Percentiles rank a stretch among this genome's conserved stretches.
Conservation (phyloP, 2,797 vertebrate species). For the Choloepus didactylus region DNA sequence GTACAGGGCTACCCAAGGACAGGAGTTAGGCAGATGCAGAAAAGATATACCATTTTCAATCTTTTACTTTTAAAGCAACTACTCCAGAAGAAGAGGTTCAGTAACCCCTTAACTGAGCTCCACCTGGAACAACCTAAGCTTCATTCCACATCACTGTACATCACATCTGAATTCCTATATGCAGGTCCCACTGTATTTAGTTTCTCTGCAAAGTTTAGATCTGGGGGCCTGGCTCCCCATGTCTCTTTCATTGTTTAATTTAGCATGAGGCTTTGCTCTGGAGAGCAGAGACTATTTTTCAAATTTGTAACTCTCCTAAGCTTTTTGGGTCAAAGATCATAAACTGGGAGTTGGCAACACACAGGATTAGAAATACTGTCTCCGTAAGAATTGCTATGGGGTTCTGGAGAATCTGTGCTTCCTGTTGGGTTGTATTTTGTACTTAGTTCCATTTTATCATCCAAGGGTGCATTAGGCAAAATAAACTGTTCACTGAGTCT, state of each 20-base stretch:
- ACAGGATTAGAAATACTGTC: not conserved
- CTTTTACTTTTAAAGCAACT: slow-evolving; percentile 57
- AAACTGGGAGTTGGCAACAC: slow-evolving; percentile 43
- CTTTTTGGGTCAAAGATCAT: slow-evolving; percentile 56
- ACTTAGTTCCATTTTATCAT: slow-evolving; percentile 41
- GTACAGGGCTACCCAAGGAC: not conserved
- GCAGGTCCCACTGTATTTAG: not conserved
- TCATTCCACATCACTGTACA: not conserved
- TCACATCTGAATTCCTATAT: not conserved
- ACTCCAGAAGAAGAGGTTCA: not conserved
- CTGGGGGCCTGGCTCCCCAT: not conserved
- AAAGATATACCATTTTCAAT: not conserved
- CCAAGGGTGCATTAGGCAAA: not conserved
- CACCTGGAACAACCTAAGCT: not conserved
- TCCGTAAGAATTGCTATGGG: slow-evolving; percentile 6
- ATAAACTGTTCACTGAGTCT: slow-evolving; percentile 63
- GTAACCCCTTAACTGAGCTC: slow-evolving; percentile 27
- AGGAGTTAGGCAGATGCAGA: not conserved
- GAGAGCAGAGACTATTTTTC: slow-evolving; percentile 36
- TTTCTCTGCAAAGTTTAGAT: slow-evolving; percentile 40
- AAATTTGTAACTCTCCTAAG: slow-evolving; percentile 42
- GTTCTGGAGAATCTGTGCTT: slow-evolving; percentile 56
- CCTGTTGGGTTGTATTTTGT: slow-evolving; percentile 11
- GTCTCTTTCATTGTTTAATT: slow-evolving; percentile 34
- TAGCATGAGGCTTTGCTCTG: slow-evolving; percentile 48